Evolutionary conservation across 2,113 vertebrate species (phyloP).

Genomic region (Panthera leo): DNA sequence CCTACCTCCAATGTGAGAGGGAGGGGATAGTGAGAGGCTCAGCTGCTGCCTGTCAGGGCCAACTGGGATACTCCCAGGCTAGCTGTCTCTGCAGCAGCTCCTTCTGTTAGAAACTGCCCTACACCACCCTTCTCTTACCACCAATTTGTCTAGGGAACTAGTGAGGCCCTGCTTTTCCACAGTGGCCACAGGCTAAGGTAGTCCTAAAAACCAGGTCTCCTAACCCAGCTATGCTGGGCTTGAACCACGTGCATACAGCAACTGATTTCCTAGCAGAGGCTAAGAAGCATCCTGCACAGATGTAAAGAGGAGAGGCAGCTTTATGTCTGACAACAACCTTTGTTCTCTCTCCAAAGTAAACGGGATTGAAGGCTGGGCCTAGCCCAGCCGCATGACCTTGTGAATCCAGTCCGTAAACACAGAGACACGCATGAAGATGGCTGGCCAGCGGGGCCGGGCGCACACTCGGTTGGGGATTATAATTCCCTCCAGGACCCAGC

Average conservation of each 20-base stretch:
- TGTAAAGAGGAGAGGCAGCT: not conserved
- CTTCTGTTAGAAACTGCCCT: not conserved
- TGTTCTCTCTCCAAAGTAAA: not conserved
- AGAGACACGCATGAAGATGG: constrained; percentile 93
- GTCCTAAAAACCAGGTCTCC: not conserved
- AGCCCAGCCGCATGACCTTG: constrained; percentile 94
- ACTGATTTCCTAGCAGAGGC: not conserved
- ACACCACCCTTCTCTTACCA: not conserved
- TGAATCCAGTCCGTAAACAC: constrained; percentile 97
- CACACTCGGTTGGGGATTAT: constrained; percentile 96
- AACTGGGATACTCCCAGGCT: not conserved
- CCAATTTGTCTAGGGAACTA: not conserved
- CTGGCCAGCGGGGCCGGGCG: constrained; percentile 91
- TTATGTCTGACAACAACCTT: constrained; percentile 49
- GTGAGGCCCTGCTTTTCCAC: not conserved
- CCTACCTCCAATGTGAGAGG: not conserved
- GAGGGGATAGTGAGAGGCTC: not conserved
- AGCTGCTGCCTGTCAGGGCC: not conserved
- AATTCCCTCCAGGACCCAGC: constrained; percentile 97
- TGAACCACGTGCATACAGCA: not conserved
- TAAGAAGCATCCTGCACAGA: constrained; percentile 20
- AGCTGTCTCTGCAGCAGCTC: not conserved
- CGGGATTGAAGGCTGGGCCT: constrained; percentile 18
- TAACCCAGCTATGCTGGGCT: not conserved
- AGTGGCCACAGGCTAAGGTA: not conserved